Evolutionary conservation across 2,797 vertebrate genomes (phyloP), one percentile per base, ranked within the genome.

Genomic region (Nyctalus aviator): DNA sequence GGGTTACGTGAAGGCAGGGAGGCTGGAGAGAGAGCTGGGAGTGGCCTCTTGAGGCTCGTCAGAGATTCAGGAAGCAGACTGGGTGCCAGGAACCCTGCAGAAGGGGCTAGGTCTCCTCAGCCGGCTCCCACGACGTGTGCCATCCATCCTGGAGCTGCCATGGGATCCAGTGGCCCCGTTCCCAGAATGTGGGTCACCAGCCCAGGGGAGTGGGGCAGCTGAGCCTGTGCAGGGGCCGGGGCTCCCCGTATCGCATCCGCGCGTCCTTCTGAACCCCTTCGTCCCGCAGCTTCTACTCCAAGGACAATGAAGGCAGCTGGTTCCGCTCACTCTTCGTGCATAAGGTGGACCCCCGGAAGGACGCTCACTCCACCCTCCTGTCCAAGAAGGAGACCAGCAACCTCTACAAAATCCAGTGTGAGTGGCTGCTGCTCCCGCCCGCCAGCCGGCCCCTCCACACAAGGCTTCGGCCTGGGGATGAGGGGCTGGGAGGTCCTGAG

Each of bases 341-440:
- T 98, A 99, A 99, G 97, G 99, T 99, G 91, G 99, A 99, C 44
- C 98, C 99, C 82, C 99, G 99, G 96, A 99, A 99, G 98, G 99
- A 99, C 10, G 99, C 99, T 14, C 99, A 99, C 97, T 99, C 99
- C 97, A 99, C 99, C 97, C 98, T 99, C 90, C 98, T 99, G 91
- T 99, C 99, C 96, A 99, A 99, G 98, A 99, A 98, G 97, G 99
- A 99, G 97, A 99, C 99, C 97, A 99, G 99, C 97, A 99, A 98
- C 98, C 99, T 99, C 95, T 99, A 99, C 96, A 99, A 99, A 98
- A 99, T 99, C 82, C 99, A 99, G 77, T 99, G 99, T 99, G 98
- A 98, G 99, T 95, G 69, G 53, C 72, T 30, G n/a, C n/a, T 55
- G 12, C 6, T 20, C 48, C 13, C n/a, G 23, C 48, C 13, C n/a